A percentile compares a stretch with the other conserved stretches of the same genome.
Conservation (phyloP, 2,888 invertebrate species). For the Hyppa rectilinea region DNA sequence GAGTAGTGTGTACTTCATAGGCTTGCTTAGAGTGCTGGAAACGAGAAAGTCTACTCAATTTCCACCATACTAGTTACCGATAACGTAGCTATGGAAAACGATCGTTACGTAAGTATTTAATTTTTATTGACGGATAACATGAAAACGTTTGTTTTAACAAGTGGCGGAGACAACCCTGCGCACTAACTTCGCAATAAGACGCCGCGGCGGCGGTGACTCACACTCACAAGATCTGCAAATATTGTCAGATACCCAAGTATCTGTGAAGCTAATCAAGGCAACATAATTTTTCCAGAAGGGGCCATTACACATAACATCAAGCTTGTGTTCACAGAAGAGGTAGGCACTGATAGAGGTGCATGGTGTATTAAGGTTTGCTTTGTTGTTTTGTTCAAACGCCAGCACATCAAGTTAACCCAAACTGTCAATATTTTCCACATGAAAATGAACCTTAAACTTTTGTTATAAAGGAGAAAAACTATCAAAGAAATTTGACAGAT, state of each 20-base stretch:
- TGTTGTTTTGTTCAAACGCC: too few species aligned
- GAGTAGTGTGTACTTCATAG: too few species aligned
- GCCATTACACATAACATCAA: constrained; percentile 13
- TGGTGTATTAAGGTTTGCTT: too few species aligned
- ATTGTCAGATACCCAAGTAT: constrained; percentile 61
- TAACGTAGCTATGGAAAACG: constrained; percentile 10
- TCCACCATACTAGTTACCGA: background rate
- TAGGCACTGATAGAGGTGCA: background rate
- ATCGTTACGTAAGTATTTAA: background rate
- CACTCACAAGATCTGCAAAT: constrained; percentile 69
- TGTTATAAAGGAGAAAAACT: too few species aligned
- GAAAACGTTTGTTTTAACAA: constrained; percentile 39
- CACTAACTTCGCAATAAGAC: constrained; percentile 67
- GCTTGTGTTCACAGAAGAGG: background rate
- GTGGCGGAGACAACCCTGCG: constrained; percentile 57
- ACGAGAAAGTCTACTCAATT: too few species aligned
- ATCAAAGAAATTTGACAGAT: too few species aligned
- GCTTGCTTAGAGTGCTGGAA: too few species aligned
- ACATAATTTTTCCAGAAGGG: constrained; percentile 44
- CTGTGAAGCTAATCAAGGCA: constrained; percentile 52
- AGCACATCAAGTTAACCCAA: too few species aligned
- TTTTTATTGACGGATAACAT: constrained; percentile 24
- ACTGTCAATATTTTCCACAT: too few species aligned
- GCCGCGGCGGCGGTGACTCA: constrained; percentile 65
- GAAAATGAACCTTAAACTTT: too few species aligned